These are phyloP conservation scores for Creontiades dilutus DNA, from an alignment of 2,888 invertebrate genomes.

Conservation along the genomic window DNA sequence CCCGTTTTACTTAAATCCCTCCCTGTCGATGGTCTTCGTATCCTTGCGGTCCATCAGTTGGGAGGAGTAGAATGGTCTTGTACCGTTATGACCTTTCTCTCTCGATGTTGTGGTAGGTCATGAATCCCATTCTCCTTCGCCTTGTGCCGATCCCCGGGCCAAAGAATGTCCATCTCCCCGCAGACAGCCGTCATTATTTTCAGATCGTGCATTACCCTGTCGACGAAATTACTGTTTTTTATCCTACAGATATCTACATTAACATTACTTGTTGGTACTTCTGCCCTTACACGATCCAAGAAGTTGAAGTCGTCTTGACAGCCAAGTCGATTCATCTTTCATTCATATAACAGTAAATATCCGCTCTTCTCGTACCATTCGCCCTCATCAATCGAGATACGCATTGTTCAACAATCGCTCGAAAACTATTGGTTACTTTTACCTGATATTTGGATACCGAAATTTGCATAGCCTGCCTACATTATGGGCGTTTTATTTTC, in stretches of 20 bases:
- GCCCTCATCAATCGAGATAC: too few relatives aligned
- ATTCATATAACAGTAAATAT: too few relatives aligned
- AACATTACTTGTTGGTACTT: background rate
- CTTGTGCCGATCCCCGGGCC: conserved; percentile 6
- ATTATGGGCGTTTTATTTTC: too few relatives aligned
- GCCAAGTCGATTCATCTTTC: too few relatives aligned
- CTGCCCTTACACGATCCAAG: conserved; percentile 21
- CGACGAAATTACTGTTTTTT: conserved; percentile 14
- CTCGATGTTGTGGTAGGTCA: conserved; percentile 43
- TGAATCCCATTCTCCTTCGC: conserved; percentile 41
- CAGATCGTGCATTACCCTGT: conserved; percentile 11
- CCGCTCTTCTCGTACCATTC: too few relatives aligned
- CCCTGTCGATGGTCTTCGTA: background rate
- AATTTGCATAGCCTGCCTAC: too few relatives aligned
- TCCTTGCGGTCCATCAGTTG: background rate
- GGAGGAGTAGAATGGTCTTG: conserved; percentile 19
- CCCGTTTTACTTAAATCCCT: conserved; percentile 1
- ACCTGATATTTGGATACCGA: too few relatives aligned
- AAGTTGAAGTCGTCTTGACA: background rate
- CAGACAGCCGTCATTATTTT: background rate
- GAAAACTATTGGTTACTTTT: too few relatives aligned
- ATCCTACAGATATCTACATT: background rate
- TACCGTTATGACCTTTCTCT: conserved; percentile 50
- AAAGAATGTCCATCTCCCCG: conserved; percentile 5
- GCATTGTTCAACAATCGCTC: too few relatives aligned